These are phyloP conservation scores for Nomada flava DNA, from an alignment of 2,888 invertebrate species.

Conservation along the genomic window DNA sequence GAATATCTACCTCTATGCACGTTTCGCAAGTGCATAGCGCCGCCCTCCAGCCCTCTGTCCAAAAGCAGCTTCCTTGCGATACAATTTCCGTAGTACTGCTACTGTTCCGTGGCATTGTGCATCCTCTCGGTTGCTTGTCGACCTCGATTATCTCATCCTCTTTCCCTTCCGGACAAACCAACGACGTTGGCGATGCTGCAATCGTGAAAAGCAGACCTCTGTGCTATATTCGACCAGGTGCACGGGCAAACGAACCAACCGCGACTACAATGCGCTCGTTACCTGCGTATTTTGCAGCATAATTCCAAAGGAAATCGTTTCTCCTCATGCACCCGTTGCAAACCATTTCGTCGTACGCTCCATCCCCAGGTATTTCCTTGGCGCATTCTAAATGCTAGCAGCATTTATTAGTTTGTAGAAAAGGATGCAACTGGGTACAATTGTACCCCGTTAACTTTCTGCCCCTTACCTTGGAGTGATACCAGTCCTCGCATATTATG, in stretches of 20 bases:
- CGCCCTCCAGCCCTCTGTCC: slow-evolving; percentile 91
- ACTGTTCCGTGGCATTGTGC: slow-evolving; percentile 72
- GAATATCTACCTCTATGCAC: slow-evolving; percentile 84
- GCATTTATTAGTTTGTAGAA: slow-evolving; percentile 10
- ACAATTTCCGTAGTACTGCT: slow-evolving; percentile 2
- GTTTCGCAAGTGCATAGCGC: slow-evolving; percentile 90
- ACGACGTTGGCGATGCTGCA: neutral
- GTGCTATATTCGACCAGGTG: no score
- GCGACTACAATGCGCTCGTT: slow-evolving; percentile 13
- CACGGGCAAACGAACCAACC: neutral
- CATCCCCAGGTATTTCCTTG: slow-evolving; percentile 86
- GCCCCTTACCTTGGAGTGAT: slow-evolving; percentile 88
- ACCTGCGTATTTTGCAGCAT: slow-evolving; percentile 85
- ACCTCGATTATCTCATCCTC: slow-evolving; percentile 66
- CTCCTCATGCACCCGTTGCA: slow-evolving; percentile 92
- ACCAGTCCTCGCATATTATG: slow-evolving; percentile 99
- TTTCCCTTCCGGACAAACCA: slow-evolving; percentile 46
- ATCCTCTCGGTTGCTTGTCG: slow-evolving; percentile 64
- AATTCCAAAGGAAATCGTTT: slow-evolving; percentile 90
- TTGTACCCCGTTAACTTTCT: no score
- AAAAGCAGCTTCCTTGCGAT: slow-evolving; percentile 88
- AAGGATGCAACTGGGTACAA: no score
- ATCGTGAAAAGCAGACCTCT: neutral
- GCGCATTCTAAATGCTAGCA: slow-evolving; percentile 88
- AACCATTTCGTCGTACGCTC: slow-evolving; percentile 91